Conservation (phyloP, 2,888 invertebrate species). For the Acronicta psi region DNA sequence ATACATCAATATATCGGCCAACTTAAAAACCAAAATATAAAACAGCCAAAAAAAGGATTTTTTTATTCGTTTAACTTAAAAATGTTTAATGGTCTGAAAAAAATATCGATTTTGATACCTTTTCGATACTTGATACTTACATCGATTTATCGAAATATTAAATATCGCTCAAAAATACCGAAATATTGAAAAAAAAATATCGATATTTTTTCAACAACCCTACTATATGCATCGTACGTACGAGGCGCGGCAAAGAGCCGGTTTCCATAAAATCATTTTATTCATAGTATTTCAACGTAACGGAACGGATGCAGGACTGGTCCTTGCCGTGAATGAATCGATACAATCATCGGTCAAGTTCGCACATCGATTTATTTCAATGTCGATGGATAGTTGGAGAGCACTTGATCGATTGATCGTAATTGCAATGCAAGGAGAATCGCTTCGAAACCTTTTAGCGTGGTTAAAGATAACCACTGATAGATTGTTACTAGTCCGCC, state of each 20-base stretch:
- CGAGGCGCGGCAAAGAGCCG: constrained; percentile 40
- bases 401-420: constrained; percentile 41
- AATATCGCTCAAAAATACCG: too few species aligned
- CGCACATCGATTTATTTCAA: constrained; percentile 58
- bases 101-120: too few species aligned
- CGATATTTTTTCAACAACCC: too few species aligned
- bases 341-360: constrained; percentile 66
- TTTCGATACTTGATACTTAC: too few species aligned
- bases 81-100: too few species aligned
- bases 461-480: constrained; percentile 19
- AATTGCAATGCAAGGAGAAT: constrained; percentile 34
- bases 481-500: constrained; percentile 16
- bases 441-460: constrained; percentile 42
- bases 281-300: constrained; percentile 67
- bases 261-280: constrained; percentile 60
- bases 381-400: constrained; percentile 40
- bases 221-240: too few species aligned
- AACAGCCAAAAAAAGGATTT: too few species aligned
- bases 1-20: too few species aligned
- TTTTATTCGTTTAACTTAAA: too few species aligned
- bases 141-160: too few species aligned
- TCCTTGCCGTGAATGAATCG: constrained; percentile 61
- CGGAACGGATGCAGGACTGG: constrained; percentile 70
- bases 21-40: too few species aligned
- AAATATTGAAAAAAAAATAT: too few species aligned